Evolutionary conservation across 1,140 invertebrate genomes (phyloP).

Genomic region (Dendrolimus punctatus): DNA sequence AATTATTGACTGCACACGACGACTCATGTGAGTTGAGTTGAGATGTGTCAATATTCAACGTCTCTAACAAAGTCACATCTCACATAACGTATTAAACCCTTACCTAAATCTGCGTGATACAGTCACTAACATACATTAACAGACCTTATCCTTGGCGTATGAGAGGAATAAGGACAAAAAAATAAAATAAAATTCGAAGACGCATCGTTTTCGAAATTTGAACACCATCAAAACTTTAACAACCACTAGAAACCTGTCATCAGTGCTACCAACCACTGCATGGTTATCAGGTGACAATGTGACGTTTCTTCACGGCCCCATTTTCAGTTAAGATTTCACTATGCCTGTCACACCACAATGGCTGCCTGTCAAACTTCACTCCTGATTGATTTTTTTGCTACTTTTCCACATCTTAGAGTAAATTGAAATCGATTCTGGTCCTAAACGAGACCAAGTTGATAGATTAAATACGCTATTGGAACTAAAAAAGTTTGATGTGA

Average conservation of each 20-base stretch:
- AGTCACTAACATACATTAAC: no score
- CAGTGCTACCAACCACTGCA: slow-evolving; percentile 28
- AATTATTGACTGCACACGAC: no score
- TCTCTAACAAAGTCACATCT: no score
- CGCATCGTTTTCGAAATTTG: background rate
- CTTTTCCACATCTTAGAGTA: slow-evolving; percentile 36
- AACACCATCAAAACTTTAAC: slow-evolving; percentile 18
- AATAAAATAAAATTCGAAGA: background rate
- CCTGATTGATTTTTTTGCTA: slow-evolving; percentile 65
- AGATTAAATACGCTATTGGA: slow-evolving; percentile 1
- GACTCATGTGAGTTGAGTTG: no score
- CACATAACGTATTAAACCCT: no score
- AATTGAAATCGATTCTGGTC: slow-evolving; percentile 41
- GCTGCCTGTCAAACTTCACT: slow-evolving; percentile 48
- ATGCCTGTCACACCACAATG: slow-evolving; percentile 55
- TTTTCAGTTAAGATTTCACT: slow-evolving; percentile 47
- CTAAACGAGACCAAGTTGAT: slow-evolving; percentile 9
- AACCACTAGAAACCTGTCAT: slow-evolving; percentile 22
- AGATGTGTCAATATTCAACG: no score
- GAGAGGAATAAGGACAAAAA: no score
- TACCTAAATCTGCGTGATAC: no score
- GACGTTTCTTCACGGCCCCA: slow-evolving; percentile 44
- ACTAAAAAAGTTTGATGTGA: background rate
- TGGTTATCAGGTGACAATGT: slow-evolving; percentile 52
- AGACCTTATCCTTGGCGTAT: no score